These are phyloP conservation scores for Danio tinwini DNA, from an alignment of 2,797 vertebrate species.

Conservation along the genomic window DNA sequence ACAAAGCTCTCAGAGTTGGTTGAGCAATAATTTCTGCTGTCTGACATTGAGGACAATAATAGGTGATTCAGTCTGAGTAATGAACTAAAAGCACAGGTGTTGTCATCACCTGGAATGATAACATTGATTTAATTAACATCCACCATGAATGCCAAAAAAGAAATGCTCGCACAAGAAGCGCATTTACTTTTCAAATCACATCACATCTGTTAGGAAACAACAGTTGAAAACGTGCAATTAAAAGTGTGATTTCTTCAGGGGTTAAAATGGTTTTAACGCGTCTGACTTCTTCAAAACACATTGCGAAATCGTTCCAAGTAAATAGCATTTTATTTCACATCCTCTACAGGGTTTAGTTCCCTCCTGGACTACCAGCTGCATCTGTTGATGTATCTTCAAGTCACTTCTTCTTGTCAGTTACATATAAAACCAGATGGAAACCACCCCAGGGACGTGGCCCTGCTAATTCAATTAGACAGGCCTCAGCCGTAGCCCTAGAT, in stretches of 20 bases:
- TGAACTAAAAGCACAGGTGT: slow-evolving; percentile 30
- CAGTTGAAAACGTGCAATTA: not conserved
- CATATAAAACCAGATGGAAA: slow-evolving; percentile 78
- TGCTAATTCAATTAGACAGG: slow-evolving; percentile 77
- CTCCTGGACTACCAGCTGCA: slow-evolving; percentile 56
- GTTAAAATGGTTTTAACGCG: not conserved
- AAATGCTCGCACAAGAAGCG: not conserved
- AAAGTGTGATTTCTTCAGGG: not conserved
- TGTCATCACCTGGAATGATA: slow-evolving; percentile 28
- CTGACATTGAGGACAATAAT: slow-evolving; percentile 54
- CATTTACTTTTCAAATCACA: not conserved
- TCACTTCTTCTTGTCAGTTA: slow-evolving; percentile 69
- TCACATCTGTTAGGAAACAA: not conserved
- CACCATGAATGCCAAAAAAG: slow-evolving; percentile 7
- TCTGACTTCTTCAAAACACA: not conserved
- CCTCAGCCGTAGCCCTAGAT: slow-evolving; percentile 59
- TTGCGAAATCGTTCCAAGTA: not conserved
- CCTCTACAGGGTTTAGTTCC: slow-evolving; percentile 45
- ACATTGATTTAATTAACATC: slow-evolving; percentile 40
- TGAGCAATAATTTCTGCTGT: slow-evolving; percentile 69
- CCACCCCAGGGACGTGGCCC: slow-evolving; percentile 70
- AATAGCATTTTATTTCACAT: slow-evolving; percentile 36
- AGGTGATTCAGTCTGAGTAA: slow-evolving; percentile 52
- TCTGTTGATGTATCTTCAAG: slow-evolving; percentile 67
- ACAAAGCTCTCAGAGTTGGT: slow-evolving; percentile 55